Evolutionary conservation across 2,113 vertebrate genomes (phyloP).

Genomic region (Hoplias malabaricus): DNA sequence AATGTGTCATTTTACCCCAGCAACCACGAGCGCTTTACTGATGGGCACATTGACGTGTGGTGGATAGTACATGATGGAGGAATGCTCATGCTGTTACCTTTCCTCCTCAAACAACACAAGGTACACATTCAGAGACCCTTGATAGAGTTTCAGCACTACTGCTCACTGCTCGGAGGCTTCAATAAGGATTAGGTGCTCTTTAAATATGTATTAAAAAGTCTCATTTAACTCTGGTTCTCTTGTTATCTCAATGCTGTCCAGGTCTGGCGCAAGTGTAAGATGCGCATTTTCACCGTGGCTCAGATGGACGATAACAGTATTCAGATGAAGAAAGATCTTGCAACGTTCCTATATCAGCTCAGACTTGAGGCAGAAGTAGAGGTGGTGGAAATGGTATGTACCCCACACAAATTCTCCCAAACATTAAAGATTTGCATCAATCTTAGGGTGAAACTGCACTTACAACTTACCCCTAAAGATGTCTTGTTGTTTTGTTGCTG

Average conservation of each 20-base stretch:
- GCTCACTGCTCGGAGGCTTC: not conserved
- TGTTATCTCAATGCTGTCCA: slow-evolving; percentile 54
- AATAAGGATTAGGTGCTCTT: not conserved
- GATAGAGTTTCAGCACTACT: not conserved
- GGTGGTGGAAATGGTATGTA: slow-evolving; percentile 93
- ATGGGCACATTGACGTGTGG: slow-evolving; percentile 97
- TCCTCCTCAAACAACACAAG: slow-evolving; percentile 97
- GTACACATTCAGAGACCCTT: slow-evolving; percentile 61
- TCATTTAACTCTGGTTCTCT: not conserved
- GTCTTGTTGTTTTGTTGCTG: not conserved
- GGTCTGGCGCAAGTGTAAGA: slow-evolving; percentile 97
- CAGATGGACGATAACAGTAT: slow-evolving; percentile 99
- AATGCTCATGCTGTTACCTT: slow-evolving; percentile 97
- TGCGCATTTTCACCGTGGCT: slow-evolving; percentile 97
- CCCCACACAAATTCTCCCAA: too few relatives aligned
- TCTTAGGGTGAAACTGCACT: not conserved
- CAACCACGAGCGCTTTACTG: slow-evolving; percentile 95
- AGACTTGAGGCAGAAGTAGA: slow-evolving; percentile 97
- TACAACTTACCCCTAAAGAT: not conserved
- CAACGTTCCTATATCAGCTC: slow-evolving; percentile 92
- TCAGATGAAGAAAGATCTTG: slow-evolving; percentile 98
- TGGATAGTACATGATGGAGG: slow-evolving; percentile 99
- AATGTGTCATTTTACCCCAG: slow-evolving; percentile 96
- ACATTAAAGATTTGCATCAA: not conserved
- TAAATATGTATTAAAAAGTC: too few relatives aligned